These are phyloP conservation scores for Hypomecis atomaria DNA, from an alignment of 2,888 invertebrate species.

Conservation along the genomic window DNA sequence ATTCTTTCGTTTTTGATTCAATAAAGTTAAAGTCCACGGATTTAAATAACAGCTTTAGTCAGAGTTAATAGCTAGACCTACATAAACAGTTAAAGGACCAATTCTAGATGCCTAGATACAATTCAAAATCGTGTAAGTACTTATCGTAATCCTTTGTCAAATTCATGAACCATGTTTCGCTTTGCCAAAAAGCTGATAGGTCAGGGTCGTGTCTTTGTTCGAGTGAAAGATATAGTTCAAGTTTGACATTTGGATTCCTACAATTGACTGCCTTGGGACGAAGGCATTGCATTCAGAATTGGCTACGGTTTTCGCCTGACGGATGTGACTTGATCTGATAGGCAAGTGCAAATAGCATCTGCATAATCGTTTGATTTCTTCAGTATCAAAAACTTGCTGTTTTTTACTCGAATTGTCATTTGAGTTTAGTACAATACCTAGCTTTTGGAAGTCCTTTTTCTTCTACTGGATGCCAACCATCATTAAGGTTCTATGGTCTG, in stretches of 20 bases:
- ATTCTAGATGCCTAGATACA: neutral
- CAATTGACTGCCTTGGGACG: constrained; percentile 32
- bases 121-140: constrained; percentile 6
- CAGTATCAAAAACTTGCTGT: neutral
- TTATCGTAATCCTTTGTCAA: constrained; percentile 20
- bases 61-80: too few relatives aligned
- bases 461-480: too few relatives aligned
- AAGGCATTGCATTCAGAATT: constrained; percentile 33
- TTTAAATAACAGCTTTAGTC: too few relatives aligned
- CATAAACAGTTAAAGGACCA: neutral
- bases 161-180: constrained; percentile 2
- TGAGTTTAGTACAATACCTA: too few relatives aligned
- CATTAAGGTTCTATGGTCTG: too few relatives aligned
- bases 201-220: constrained; percentile 39
- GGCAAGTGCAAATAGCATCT: constrained; percentile 9
- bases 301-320: constrained; percentile 24
- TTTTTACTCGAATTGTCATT: too few relatives aligned
- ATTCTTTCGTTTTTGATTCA: too few relatives aligned
- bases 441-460: too few relatives aligned
- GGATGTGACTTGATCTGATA: constrained; percentile 21
- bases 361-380: neutral
- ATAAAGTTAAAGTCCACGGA: too few relatives aligned
- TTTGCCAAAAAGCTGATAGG: constrained; percentile 31
- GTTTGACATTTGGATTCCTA: constrained; percentile 39
- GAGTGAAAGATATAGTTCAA: constrained; percentile 38